These are phyloP conservation scores for Gambusia affinis DNA, from an alignment of 2,113 vertebrate genomes.

Conservation along the genomic window DNA sequence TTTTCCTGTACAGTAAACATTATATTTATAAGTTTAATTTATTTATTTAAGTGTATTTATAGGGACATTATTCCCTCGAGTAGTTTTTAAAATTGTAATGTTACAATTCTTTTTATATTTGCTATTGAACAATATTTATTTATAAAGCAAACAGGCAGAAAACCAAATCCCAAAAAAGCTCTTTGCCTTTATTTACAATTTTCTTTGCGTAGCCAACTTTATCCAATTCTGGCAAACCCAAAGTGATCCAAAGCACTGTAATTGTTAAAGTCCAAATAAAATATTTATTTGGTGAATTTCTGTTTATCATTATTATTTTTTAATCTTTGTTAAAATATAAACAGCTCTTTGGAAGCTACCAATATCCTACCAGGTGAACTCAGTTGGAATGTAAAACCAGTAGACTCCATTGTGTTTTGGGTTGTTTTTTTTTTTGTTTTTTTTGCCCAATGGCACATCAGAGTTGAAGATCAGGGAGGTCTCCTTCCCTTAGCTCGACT, in stretches of 20 bases:
- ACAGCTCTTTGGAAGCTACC: conserved; percentile 11
- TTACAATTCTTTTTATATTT: conserved; percentile 76
- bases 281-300: conserved; percentile 29
- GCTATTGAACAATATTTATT: conserved; percentile 79
- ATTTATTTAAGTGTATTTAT: conserved; percentile 87
- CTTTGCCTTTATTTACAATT: conserved; percentile 23
- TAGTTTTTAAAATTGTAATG: conserved; percentile 66
- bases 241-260: conserved; percentile 64
- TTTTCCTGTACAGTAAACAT: conserved; percentile 74
- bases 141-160: conserved; percentile 42
- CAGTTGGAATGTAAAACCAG: neutral
- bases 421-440: neutral
- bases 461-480: neutral
- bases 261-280: conserved; percentile 45
- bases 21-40: conserved; percentile 83
- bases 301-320: neutral
- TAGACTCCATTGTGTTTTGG: conserved; percentile 23
- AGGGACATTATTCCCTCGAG: conserved; percentile 72
- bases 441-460: conserved; percentile 31
- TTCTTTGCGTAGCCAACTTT: conserved; percentile 22
- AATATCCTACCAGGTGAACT: conserved; percentile 19
- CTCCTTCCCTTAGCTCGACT: neutral
- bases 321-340: conserved; percentile 13
- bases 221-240: conserved; percentile 33
- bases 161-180: conserved; percentile 35